Base-by-base conservation (phyloP, 2,797 vertebrate species). In the Sylvia borin region DNA sequence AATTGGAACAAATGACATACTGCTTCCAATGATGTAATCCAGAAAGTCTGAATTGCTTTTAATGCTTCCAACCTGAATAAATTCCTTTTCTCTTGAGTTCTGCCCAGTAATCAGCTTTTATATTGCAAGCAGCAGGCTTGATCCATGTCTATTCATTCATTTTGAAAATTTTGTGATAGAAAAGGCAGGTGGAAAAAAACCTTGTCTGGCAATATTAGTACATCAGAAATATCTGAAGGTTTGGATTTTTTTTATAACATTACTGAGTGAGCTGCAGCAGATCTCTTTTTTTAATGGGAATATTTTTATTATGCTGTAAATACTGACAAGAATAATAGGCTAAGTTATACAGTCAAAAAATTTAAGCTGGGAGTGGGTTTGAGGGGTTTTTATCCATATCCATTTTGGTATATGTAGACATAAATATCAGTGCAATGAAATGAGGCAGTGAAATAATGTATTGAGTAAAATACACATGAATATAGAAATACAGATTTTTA, bases 1-100 rank as follows among this genome's bases (percentile, higher is more conserved):
- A 83, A 40, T 87, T 92, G 92, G 93, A 96, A 96, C 89, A 96
- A 88, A 95, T 88, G 61, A 89, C 83, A 81, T 77, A 47, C 77
- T 92, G 60, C 85, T 94, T 90, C 82, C 86, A 96, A 9, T 93
- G 86, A 94, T 72, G 88, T 94, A 81, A 92, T 92, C 75, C 72
- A 95, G 64, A 94, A 88, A 86, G 82, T 80, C 78, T 83, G 74
- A 93, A 74, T 74, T 88, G 74, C 83, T 82, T 88, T 85, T 86
- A 91, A 72, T 75, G 89, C 84, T 91, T 92, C 87, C 72, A 94
- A 64, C 74, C 38, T 21, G 31, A 95, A 85, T 64, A 85, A 95
- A 80, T 91, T 84, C 29, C 72, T 94, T 94, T 83, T 94, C 62
- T 43, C 75, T 84, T 26, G n/a, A 92, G 51, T 82, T 95, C 85